A percentile compares a stretch with the other conserved stretches of the same genome.
These are phyloP conservation scores for Stichodactyla mertensii DNA, from an alignment of 64 coral and sea anemone species.

Conservation along the genomic window DNA sequence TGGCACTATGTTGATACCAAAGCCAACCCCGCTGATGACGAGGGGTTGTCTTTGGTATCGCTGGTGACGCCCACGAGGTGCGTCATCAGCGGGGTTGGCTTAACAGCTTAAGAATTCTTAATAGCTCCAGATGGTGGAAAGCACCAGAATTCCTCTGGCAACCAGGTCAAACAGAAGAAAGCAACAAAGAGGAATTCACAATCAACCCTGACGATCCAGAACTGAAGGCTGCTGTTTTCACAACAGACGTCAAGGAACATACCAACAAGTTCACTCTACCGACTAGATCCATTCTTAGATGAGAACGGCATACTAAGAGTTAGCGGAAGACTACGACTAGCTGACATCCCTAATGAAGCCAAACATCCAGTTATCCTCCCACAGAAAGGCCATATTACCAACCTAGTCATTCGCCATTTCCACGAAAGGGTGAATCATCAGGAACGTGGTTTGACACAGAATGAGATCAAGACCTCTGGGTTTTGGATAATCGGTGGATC, in stretches of 20 bases:
- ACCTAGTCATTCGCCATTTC: conserved; percentile 10
- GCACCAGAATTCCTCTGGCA: conserved; percentile 39
- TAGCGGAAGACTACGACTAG: background rate
- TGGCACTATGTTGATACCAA: conserved; percentile 19
- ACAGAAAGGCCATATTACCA: background rate
- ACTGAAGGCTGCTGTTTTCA: conserved; percentile 15
- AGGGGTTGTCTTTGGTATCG: no score
- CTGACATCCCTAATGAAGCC: background rate
- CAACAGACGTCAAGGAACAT: background rate
- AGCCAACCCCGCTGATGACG: conserved; percentile 21
- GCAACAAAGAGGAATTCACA: background rate
- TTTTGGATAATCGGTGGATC: conserved; percentile 17
- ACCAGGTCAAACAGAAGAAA: conserved; percentile 1
- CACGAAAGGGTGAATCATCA: conserved; percentile 18
- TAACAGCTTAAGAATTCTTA: no score
- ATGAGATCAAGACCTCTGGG: background rate
- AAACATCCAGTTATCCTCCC: conserved; percentile 14
- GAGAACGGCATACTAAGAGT: background rate
- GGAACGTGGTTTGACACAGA: background rate
- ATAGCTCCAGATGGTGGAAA: conserved; percentile 26
- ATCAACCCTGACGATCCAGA: conserved; percentile 26
- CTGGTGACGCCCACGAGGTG: conserved; percentile 19
- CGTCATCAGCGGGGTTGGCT: no score
- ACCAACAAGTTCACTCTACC: background rate
- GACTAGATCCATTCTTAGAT: background rate